A percentile compares a stretch with the other conserved stretches of the same genome.
Conservation (phyloP, 2,113 vertebrate species). For the Scolopax mira region DNA sequence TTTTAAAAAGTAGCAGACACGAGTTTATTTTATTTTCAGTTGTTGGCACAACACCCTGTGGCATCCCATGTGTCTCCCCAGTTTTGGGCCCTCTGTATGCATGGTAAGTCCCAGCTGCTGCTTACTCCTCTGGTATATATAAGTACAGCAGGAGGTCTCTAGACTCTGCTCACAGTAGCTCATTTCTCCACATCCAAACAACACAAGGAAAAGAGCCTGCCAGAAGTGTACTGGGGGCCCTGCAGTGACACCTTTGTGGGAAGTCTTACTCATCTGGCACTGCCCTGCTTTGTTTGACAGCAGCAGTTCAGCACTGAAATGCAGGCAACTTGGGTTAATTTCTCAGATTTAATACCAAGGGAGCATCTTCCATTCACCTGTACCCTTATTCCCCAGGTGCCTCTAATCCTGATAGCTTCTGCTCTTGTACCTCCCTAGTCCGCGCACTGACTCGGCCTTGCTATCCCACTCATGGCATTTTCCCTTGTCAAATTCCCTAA, state of each 20-base stretch:
- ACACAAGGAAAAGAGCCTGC: not conserved
- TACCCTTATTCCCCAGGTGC: fast-evolving
- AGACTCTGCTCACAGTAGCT: fast-evolving
- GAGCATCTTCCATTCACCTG: not conserved
- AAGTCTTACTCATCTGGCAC: not conserved
- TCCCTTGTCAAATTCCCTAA: not conserved
- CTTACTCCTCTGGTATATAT: fast-evolving
- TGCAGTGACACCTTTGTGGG: not conserved
- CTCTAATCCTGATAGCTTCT: not conserved
- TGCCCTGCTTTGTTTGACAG: not conserved
- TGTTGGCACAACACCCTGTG: not conserved
- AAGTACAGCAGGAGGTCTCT: not conserved
- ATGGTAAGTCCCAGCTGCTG: not conserved
- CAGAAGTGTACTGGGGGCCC: not conserved
- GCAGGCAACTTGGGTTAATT: not conserved
- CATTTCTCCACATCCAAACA: not conserved
- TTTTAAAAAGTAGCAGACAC: not conserved
- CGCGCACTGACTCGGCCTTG: not conserved
- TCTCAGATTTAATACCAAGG: not conserved
- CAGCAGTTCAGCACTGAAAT: not conserved
- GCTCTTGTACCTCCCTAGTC: not conserved
- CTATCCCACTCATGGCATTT: not conserved
- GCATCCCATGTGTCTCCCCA: not conserved
- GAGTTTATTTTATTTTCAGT: not conserved
- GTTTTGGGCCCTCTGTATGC: not conserved